Evolutionary conservation across 2,113 vertebrate genomes (phyloP).

Genomic region (Epinephelus fuscoguttatus): DNA sequence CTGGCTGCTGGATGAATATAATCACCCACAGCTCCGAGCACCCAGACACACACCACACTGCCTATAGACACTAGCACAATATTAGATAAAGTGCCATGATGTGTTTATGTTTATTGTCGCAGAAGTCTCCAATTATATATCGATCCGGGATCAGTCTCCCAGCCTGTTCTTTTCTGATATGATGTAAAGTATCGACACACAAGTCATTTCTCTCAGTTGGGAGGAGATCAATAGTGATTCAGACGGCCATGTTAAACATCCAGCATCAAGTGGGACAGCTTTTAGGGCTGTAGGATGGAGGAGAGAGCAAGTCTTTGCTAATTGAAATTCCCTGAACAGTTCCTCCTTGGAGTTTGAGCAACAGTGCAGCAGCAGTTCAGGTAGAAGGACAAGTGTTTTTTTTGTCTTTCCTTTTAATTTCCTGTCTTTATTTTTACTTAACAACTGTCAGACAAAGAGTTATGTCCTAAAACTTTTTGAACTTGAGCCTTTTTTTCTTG

Average conservation of each 20-base stretch:
- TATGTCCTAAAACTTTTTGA: background rate
- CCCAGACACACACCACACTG: constrained; percentile 40
- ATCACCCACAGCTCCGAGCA: constrained; percentile 60
- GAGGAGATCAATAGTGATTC: constrained; percentile 58
- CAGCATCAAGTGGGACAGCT: constrained; percentile 30
- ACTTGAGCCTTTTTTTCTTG: background rate
- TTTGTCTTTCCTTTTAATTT: background rate
- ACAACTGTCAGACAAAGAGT: background rate
- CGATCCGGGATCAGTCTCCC: constrained; percentile 32
- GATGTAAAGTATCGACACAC: constrained; percentile 65
- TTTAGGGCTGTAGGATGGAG: background rate
- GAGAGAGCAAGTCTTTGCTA: background rate
- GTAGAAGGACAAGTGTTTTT: background rate
- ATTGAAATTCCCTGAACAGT: background rate
- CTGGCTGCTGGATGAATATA: constrained; percentile 72
- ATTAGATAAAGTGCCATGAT: constrained; percentile 29
- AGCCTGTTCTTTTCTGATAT: constrained; percentile 43
- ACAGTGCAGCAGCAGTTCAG: constrained; percentile 2
- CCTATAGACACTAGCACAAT: constrained; percentile 61
- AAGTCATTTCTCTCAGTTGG: constrained; percentile 59
- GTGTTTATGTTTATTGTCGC: constrained; percentile 56
- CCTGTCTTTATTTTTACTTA: background rate
- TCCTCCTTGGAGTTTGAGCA: background rate
- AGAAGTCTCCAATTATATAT: constrained; percentile 51
- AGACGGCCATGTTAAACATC: constrained; percentile 44